These are phyloP conservation scores for Bolinopsis microptera DNA, from an alignment of 37 sponge, comb jelly and placozoan genomes.

Conservation along the genomic window DNA sequence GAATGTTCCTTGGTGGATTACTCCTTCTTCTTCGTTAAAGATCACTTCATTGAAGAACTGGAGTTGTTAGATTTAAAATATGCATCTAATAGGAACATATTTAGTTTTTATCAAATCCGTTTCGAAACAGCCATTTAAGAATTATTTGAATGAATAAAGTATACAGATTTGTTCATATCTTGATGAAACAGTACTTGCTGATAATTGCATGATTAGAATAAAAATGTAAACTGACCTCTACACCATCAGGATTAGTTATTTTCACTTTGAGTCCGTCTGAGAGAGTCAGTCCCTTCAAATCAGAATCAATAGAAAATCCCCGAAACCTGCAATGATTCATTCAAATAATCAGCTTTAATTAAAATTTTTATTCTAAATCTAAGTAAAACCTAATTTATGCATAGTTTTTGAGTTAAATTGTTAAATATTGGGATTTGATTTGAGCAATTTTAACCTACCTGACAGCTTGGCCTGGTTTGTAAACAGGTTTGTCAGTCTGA, in stretches of 20 bases:
- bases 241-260: not conserved
- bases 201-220: no score
- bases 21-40: not conserved
- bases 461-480: conserved; percentile 57
- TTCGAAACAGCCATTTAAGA: not conserved
- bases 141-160: not conserved
- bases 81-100: not conserved
- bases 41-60: not conserved
- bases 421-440: no score
- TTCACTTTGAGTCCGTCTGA: not conserved
- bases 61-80: not conserved
- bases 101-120: not conserved
- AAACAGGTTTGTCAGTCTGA: conserved; percentile 39
- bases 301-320: conserved; percentile 32
- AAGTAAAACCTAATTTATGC: no score
- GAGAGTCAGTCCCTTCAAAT: not conserved
- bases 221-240: conserved; percentile 33
- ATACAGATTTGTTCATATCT: not conserved
- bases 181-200: no score
- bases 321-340: not conserved
- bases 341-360: no score
- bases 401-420: not conserved
- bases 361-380: no score
- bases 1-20: conserved; percentile 28
- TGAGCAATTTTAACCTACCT: no score